These are phyloP conservation scores for Manduca sexta DNA, from an alignment of 1,140 invertebrate genomes.

Conservation along the genomic window DNA sequence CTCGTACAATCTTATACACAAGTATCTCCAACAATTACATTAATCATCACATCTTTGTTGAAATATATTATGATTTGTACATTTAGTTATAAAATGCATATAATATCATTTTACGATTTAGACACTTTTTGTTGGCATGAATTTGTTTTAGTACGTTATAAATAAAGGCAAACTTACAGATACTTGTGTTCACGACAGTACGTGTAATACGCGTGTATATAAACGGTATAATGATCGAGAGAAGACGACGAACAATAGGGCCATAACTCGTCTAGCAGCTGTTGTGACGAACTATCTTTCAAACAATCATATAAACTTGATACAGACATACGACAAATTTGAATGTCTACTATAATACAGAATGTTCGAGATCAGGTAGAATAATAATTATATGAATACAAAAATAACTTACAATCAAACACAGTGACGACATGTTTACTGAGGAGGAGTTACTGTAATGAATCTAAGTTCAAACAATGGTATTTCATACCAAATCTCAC, in stretches of 20 bases:
- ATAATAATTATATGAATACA: no score
- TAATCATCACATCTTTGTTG: neutral
- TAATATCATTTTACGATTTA: neutral
- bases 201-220: no score
- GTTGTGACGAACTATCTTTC: slow-evolving; percentile 4
- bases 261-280: slow-evolving; percentile 9
- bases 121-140: no score
- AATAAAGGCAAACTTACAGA: no score
- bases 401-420: no score
- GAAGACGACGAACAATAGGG: slow-evolving; percentile 11
- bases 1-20: slow-evolving; percentile 1
- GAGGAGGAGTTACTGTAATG: no score
- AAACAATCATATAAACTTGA: slow-evolving; percentile 3
- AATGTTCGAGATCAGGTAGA: no score
- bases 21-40: neutral
- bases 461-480: no score
- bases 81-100: neutral
- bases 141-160: no score
- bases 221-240: slow-evolving; percentile 8
- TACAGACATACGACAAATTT: neutral
- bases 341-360: neutral
- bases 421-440: no score
- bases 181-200: no score
- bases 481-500: no score
- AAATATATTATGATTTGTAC: neutral